Conservation (phyloP, 2,797 vertebrate species). For the Pangasius mekongensis region DNA sequence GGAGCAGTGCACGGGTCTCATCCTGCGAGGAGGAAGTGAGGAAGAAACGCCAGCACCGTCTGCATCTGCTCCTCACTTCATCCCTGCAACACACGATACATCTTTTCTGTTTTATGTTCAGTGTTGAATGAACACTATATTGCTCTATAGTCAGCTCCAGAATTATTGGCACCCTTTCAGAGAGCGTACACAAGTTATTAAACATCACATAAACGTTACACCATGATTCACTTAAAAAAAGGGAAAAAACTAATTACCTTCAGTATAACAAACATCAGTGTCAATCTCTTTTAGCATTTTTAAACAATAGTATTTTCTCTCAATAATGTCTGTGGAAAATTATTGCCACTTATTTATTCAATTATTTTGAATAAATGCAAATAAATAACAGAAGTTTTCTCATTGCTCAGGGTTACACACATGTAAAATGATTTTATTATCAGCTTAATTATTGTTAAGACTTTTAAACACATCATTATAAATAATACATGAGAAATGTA, state of each 20-base stretch:
- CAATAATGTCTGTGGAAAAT: background rate
- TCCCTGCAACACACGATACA: background rate
- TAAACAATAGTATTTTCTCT: background rate
- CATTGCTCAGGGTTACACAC: background rate
- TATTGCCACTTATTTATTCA: background rate
- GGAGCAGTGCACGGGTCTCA: background rate
- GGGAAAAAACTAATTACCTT: background rate
- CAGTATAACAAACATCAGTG: background rate
- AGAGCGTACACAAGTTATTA: background rate
- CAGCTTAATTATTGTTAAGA: background rate
- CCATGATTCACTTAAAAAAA: background rate
- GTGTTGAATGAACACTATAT: too few species aligned
- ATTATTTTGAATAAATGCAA: background rate
- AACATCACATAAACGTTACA: background rate
- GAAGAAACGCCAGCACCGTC: background rate
- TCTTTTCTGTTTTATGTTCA: background rate
- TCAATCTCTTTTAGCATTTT: background rate
- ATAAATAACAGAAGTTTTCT: background rate
- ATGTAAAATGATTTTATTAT: background rate
- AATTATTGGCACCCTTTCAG: background rate
- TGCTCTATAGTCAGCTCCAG: background rate
- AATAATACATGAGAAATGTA: background rate
- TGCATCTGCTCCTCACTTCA: background rate
- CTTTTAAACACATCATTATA: background rate
- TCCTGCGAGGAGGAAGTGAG: background rate